phyloP scores from a whole-genome alignment of 30 jellyfish, hydroid and myxozoan genomes.

The Hydra vulgaris region DNA sequence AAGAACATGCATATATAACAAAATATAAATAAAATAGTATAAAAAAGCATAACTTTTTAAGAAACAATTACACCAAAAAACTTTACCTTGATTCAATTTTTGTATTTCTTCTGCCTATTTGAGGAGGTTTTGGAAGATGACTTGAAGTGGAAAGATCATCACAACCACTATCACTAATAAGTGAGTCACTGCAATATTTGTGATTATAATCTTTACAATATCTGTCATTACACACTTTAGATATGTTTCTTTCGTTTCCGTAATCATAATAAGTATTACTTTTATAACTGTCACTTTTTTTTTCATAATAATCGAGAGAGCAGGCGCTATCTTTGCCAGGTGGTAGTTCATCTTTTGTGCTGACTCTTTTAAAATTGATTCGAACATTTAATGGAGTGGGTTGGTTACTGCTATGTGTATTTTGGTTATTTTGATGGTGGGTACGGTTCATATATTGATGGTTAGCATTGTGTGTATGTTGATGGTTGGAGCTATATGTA shows the following conservation, averaged over 20 bases:
- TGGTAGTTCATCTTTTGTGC: neutral
- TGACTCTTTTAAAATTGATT: neutral
- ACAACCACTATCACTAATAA: slow-evolving; percentile 32
- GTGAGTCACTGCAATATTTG: slow-evolving; percentile 4
- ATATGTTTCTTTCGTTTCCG: neutral
- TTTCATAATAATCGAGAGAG: slow-evolving; percentile 6
- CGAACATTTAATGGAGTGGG: neutral
- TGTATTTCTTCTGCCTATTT: slow-evolving; percentile 15
- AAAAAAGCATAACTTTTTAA: no score
- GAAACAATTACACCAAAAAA: no score
- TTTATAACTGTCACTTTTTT: neutral
- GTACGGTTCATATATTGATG: no score
- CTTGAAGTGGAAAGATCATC: slow-evolving; percentile 17
- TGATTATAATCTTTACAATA: neutral
- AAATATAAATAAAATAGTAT: no score
- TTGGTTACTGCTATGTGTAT: neutral
- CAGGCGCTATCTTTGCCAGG: slow-evolving; percentile 1
- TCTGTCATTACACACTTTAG: slow-evolving; percentile 21
- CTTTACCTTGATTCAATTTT: slow-evolving; percentile 29
- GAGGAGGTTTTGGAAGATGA: slow-evolving; percentile 30
- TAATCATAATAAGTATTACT: neutral
- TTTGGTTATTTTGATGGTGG: neutral
- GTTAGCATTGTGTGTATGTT: no score
- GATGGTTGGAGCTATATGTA: no score
- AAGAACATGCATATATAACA: neutral